These are phyloP conservation scores for Paramormyrops hopkinsi DNA, from an alignment of 2,797 vertebrate genomes.

Conservation along the genomic window DNA sequence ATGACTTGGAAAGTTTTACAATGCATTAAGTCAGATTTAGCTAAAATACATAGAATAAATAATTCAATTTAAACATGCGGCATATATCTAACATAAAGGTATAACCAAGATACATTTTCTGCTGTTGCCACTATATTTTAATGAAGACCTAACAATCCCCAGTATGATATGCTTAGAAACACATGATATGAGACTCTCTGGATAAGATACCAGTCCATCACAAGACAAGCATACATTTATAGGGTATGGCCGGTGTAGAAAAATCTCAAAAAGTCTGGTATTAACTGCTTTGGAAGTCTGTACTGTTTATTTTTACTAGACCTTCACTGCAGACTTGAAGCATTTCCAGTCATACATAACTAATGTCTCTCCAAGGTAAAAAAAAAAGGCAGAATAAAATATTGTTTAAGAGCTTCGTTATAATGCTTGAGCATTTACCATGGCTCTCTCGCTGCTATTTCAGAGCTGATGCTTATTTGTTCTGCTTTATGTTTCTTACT, in stretches of 20 bases:
- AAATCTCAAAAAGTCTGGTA: constrained; percentile 17
- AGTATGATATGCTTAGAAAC: background rate
- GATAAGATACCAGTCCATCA: background rate
- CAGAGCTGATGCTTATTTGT: constrained; percentile 15
- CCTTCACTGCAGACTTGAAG: constrained; percentile 21
- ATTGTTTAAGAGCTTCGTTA: constrained; percentile 22
- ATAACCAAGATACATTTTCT: background rate
- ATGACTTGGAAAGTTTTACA: background rate
- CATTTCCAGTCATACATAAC: constrained; percentile 26
- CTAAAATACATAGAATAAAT: background rate
- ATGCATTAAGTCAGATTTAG: background rate
- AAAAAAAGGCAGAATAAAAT: constrained; percentile 19
- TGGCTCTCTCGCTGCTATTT: background rate
- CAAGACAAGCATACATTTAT: background rate
- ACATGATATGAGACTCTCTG: background rate
- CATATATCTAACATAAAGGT: background rate
- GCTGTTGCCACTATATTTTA: background rate
- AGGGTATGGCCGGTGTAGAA: background rate
- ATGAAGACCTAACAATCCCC: background rate
- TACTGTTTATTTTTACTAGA: constrained; percentile 21
- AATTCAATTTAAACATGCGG: background rate
- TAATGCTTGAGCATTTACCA: constrained; percentile 6
- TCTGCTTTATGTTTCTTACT: constrained; percentile 16
- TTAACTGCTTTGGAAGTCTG: constrained; percentile 26
- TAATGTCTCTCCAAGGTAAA: constrained; percentile 1